These are phyloP conservation scores for Turritopsis dohrnii DNA, from an alignment of 30 jellyfish, hydroid and myxozoan genomes.

Conservation along the genomic window DNA sequence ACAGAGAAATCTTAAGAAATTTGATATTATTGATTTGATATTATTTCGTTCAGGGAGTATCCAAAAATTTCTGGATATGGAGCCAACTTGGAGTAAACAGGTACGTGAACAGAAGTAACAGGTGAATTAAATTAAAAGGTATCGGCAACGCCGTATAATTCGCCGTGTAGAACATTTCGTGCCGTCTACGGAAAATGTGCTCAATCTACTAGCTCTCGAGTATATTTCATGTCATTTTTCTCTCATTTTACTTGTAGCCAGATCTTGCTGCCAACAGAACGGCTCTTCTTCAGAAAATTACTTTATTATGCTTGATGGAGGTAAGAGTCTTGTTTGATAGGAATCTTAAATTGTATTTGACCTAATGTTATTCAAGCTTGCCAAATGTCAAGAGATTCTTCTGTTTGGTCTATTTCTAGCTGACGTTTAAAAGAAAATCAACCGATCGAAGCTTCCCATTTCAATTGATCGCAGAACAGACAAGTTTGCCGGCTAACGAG, in stretches of 20 bases:
- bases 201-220: too few species aligned
- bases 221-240: too few species aligned
- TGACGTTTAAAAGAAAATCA: constrained; percentile 75
- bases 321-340: constrained; percentile 16
- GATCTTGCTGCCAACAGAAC: constrained; percentile 77
- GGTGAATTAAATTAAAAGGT: not conserved
- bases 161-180: too few species aligned
- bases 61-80: constrained; percentile 47
- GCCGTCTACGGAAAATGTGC: too few species aligned
- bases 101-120: constrained; percentile 24
- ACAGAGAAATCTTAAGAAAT: not conserved
- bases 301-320: constrained; percentile 86
- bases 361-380: too few species aligned
- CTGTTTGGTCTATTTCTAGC: constrained; percentile 31
- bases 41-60: constrained; percentile 54
- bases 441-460: constrained; percentile 89
- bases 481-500: constrained; percentile 67
- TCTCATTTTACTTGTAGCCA: constrained; percentile 37
- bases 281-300: constrained; percentile 62
- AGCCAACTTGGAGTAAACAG: constrained; percentile 70
- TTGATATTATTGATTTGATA: not conserved
- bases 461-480: constrained; percentile 56
- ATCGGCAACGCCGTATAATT: too few species aligned
- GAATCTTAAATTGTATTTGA: not conserved
- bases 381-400: too few species aligned